phyloP scores from a whole-genome alignment of 2,113 vertebrate genomes.

The Daboia siamensis region DNA sequence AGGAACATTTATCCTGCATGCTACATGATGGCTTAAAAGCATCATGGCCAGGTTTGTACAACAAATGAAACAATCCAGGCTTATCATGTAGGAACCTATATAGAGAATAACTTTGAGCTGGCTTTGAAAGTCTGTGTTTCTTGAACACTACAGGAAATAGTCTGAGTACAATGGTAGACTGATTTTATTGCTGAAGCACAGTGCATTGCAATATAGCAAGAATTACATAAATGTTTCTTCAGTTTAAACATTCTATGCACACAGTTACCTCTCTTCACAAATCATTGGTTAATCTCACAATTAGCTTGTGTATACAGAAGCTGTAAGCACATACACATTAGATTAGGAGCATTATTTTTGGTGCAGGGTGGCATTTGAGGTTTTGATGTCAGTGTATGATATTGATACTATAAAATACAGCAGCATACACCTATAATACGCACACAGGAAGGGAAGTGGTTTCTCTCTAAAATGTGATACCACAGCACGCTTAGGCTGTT shows the following conservation, averaged over 20 bases:
- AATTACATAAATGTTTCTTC: not conserved
- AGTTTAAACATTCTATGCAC: not conserved
- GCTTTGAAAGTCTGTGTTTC: not conserved
- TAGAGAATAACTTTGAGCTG: not conserved
- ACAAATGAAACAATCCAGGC: not conserved
- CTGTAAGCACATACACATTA: constrained; percentile 31
- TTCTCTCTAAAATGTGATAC: constrained; percentile 40
- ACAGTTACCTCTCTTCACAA: not conserved
- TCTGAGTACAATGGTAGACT: not conserved
- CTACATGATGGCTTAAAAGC: not conserved
- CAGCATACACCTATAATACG: constrained; percentile 32
- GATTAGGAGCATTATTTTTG: not conserved
- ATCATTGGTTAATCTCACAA: constrained; percentile 17
- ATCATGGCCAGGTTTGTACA: not conserved
- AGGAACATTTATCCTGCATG: not conserved
- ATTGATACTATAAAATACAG: constrained; percentile 18
- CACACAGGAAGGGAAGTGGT: constrained; percentile 49
- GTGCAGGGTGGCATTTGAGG: constrained; percentile 29
- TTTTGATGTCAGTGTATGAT: constrained; percentile 32
- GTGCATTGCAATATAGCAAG: not conserved
- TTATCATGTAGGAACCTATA: not conserved
- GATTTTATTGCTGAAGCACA: not conserved
- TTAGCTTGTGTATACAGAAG: constrained; percentile 43
- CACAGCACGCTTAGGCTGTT: constrained; percentile 41
- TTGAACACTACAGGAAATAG: not conserved